These are phyloP conservation scores for Dastarcus helophoroides DNA, from an alignment of 2,888 invertebrate genomes.

Conservation along the genomic window DNA sequence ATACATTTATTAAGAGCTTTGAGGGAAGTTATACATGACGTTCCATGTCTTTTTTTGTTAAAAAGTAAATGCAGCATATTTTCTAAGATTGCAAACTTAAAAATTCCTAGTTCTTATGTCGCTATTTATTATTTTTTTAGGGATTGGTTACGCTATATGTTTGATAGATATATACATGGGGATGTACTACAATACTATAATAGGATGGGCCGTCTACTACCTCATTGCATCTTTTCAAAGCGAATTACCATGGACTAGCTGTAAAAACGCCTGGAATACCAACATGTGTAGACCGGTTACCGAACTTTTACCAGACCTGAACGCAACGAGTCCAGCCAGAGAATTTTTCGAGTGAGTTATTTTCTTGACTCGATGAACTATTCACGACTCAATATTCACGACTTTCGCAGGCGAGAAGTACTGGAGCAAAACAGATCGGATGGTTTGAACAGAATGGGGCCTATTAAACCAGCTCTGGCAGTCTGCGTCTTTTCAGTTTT, in stretches of 20 bases:
- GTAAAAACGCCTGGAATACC: conserved; percentile 82
- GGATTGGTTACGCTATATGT: conserved; percentile 93
- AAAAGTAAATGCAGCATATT: no score
- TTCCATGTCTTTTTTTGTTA: no score
- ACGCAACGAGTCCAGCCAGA: conserved; percentile 66
- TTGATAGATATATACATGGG: conserved; percentile 91
- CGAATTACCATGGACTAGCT: conserved; percentile 78
- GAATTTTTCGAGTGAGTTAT: conserved; percentile 77
- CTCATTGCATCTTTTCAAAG: conserved; percentile 70
- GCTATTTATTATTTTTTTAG: no score
- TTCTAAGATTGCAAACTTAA: no score
- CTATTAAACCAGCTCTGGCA: conserved; percentile 79
- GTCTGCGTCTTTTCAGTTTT: conserved; percentile 86
- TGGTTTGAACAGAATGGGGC: conserved; percentile 79
- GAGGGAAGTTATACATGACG: not conserved
- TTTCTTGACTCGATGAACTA: not conserved
- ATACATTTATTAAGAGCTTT: not conserved
- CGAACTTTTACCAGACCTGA: conserved; percentile 35
- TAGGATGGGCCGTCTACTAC: conserved; percentile 92
- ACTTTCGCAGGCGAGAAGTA: conserved; percentile 61
- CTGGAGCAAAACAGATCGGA: conserved; percentile 71
- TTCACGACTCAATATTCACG: no score
- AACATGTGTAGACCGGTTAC: conserved; percentile 57
- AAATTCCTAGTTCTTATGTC: no score
- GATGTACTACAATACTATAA: conserved; percentile 96